Percentiles rank a stretch among this genome's conserved stretches.
Conservation (phyloP, 2,888 invertebrate species). For the Acrobasis repandana region DNA sequence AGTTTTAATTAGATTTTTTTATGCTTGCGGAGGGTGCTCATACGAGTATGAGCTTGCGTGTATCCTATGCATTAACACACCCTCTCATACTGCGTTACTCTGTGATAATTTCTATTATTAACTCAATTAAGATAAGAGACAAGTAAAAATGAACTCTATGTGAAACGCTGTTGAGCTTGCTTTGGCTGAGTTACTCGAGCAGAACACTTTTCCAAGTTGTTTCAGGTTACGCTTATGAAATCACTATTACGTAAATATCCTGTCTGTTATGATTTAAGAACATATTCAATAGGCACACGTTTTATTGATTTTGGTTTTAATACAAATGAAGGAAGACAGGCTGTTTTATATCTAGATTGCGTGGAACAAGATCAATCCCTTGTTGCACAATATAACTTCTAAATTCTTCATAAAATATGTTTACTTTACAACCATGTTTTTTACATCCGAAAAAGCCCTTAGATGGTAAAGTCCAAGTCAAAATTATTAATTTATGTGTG, state of each 20-base stretch:
- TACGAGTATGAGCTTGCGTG: slow-evolving; percentile 50
- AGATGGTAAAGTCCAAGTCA: too few species aligned
- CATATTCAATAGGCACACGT: background rate
- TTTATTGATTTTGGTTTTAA: background rate
- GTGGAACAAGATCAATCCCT: too few species aligned
- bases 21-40: slow-evolving; percentile 36
- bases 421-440: too few species aligned
- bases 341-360: too few species aligned
- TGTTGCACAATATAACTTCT: too few species aligned
- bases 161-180: slow-evolving; percentile 25
- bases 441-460: too few species aligned
- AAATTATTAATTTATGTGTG: too few species aligned
- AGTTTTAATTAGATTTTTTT: slow-evolving; percentile 45
- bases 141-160: slow-evolving; percentile 38
- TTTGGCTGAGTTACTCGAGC: slow-evolving; percentile 25
- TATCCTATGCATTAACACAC: slow-evolving; percentile 54
- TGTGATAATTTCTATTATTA: slow-evolving; percentile 56
- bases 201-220: slow-evolving; percentile 37
- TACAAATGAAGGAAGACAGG: background rate
- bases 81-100: slow-evolving; percentile 45
- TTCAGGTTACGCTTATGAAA: slow-evolving; percentile 36
- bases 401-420: too few species aligned
- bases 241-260: slow-evolving; percentile 30
- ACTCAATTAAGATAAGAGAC: slow-evolving; percentile 32
- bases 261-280: slow-evolving; percentile 8